These are phyloP conservation scores for Tetragonula carbonaria DNA, from an alignment of 2,888 invertebrate species.

Conservation along the genomic window DNA sequence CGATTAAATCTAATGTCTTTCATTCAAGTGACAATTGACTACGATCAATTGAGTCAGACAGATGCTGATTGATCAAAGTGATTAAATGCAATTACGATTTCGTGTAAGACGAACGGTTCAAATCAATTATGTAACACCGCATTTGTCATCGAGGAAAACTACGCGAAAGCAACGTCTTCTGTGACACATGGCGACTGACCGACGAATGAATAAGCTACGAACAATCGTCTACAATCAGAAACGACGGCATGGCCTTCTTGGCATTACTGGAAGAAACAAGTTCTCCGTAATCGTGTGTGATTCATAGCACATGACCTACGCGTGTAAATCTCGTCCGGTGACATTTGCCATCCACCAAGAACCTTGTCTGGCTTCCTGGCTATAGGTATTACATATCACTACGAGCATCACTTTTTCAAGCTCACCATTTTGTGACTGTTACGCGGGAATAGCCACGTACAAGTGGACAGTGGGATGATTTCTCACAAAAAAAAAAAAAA, in stretches of 20 bases:
- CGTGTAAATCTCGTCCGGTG: conserved; percentile 56
- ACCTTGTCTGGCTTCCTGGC: conserved; percentile 30
- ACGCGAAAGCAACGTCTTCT: not conserved
- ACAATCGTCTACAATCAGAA: conserved; percentile 29
- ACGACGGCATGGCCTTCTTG: conserved; percentile 10
- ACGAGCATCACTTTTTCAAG: conserved; percentile 1
- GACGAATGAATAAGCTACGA: conserved; percentile 30
- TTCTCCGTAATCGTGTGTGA: conserved; percentile 59
- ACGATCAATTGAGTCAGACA: not conserved
- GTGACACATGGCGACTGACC: not conserved
- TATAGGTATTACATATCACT: conserved; percentile 8
- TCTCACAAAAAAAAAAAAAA: too few species aligned
- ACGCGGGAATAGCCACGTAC: too few species aligned
- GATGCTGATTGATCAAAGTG: not conserved
- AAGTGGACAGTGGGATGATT: too few species aligned
- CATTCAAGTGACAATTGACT: not conserved
- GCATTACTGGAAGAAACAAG: conserved; percentile 41
- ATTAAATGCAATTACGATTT: not conserved
- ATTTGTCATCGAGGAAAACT: conserved; percentile 16
- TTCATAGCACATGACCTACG: conserved; percentile 59
- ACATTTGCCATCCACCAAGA: conserved; percentile 50
- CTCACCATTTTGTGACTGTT: not conserved
- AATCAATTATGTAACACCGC: not conserved
- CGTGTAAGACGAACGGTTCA: not conserved
- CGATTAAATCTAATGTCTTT: not conserved